These are phyloP conservation scores for Rhopalosiphum padi DNA, from an alignment of 1,140 invertebrate genomes.

Conservation along the genomic window DNA sequence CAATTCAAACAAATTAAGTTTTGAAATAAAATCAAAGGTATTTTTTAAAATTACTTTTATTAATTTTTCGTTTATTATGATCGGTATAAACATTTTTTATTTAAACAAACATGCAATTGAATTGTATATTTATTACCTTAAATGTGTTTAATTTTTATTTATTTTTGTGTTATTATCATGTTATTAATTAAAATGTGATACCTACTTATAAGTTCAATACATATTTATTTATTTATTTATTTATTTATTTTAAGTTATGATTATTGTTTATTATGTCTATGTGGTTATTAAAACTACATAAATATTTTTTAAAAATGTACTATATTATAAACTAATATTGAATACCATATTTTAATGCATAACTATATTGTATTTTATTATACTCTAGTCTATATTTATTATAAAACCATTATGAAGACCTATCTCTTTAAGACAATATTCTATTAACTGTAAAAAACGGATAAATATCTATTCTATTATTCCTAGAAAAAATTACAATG, in stretches of 20 bases:
- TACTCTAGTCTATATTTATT: neutral
- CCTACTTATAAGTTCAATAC: neutral
- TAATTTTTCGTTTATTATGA: neutral
- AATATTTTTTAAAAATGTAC: neutral
- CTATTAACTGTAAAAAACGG: neutral
- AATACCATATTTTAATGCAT: neutral
- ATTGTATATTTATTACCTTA: neutral
- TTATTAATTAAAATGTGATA: neutral
- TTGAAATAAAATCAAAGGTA: neutral
- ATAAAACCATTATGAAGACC: neutral
- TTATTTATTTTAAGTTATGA: neutral
- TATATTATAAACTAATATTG: neutral
- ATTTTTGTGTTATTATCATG: neutral
- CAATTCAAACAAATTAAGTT: neutral
- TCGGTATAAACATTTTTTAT: neutral
- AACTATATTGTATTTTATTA: neutral
- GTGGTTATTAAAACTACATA: neutral
- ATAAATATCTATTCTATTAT: neutral
- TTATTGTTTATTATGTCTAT: neutral
- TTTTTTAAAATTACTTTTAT: neutral
- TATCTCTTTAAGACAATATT: neutral
- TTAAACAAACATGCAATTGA: neutral
- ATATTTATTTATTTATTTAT: neutral
- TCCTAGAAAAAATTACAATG: neutral
- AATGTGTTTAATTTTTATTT: neutral